A percentile compares a stretch with the other conserved stretches of the same genome.
phyloP scores from a whole-genome alignment of 2,113 vertebrate species.

The Lipophrys pholis region DNA sequence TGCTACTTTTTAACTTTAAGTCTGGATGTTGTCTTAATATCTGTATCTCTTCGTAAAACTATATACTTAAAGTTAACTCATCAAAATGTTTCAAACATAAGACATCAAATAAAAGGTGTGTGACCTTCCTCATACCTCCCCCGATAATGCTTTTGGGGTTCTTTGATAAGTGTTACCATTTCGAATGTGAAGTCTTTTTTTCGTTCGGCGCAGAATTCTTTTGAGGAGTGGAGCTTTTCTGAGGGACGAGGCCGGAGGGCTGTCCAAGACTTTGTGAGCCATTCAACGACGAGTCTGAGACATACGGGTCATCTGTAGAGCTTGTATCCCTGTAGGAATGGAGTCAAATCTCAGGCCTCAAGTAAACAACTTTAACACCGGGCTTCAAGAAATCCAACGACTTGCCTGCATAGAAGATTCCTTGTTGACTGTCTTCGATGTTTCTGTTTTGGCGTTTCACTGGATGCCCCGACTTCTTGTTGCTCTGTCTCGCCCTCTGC shows the following conservation, averaged over 20 bases:
- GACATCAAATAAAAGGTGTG: too few species aligned
- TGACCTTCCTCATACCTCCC: too few species aligned
- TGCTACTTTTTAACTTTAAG: too few species aligned
- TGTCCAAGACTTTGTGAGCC: neutral
- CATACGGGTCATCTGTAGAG: neutral
- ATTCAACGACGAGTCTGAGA: constrained; percentile 36
- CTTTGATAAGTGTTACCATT: too few species aligned
- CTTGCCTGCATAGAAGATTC: neutral
- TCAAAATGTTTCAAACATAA: neutral
- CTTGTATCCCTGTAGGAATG: constrained; percentile 22
- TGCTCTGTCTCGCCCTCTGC: constrained; percentile 54
- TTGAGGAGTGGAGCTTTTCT: constrained; percentile 62
- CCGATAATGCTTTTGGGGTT: too few species aligned
- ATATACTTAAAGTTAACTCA: neutral
- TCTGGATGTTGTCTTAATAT: too few species aligned
- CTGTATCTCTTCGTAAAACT: too few species aligned
- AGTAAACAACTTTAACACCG: neutral
- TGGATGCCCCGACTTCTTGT: constrained; percentile 33
- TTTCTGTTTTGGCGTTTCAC: constrained; percentile 21
- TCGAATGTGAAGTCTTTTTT: too few species aligned
- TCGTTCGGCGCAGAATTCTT: constrained; percentile 11
- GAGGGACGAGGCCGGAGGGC: neutral
- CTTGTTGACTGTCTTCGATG: neutral
- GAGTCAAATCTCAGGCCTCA: neutral
- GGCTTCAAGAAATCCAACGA: neutral